phyloP scores from a whole-genome alignment of 1,140 invertebrate genomes.

The Listronotus oregonensis region DNA sequence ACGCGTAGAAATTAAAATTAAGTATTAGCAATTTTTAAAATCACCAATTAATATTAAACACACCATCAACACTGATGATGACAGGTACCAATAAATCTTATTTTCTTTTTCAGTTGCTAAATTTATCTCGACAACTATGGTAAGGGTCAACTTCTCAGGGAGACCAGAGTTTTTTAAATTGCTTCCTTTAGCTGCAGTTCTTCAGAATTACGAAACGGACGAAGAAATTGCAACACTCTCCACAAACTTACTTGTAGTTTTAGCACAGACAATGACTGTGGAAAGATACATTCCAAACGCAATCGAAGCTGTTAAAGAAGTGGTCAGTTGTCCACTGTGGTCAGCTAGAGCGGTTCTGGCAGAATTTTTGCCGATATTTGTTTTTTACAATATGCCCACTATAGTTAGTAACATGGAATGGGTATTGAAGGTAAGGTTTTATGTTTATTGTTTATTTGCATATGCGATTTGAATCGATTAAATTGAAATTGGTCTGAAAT shows the following conservation, averaged over 20 bases:
- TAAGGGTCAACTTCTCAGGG: constrained; percentile 58
- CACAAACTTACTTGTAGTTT: constrained; percentile 65
- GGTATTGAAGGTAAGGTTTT: constrained; percentile 57
- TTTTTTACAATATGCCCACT: constrained; percentile 84
- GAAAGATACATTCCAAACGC: constrained; percentile 60
- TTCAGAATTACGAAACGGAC: constrained; percentile 79
- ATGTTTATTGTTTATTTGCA: constrained; percentile 1
- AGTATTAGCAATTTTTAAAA: too few species aligned
- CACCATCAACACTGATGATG: too few species aligned
- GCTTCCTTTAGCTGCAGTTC: constrained; percentile 70
- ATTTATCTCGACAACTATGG: constrained; percentile 61
- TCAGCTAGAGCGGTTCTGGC: constrained; percentile 73
- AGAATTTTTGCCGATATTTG: constrained; percentile 77
- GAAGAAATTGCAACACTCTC: constrained; percentile 78
- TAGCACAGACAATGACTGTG: constrained; percentile 64
- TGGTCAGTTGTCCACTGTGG: constrained; percentile 71
- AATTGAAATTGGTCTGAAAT: not conserved
- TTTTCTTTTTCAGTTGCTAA: constrained; percentile 62
- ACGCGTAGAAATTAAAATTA: too few species aligned
- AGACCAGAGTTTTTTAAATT: constrained; percentile 66
- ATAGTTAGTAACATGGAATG: constrained; percentile 64
- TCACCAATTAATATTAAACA: too few species aligned
- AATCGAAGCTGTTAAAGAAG: constrained; percentile 59
- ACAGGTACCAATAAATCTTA: not conserved
- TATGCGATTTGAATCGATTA: not conserved